Conservation (phyloP, 2,797 vertebrate genomes). For the Buphagus erythrorhynchus region DNA sequence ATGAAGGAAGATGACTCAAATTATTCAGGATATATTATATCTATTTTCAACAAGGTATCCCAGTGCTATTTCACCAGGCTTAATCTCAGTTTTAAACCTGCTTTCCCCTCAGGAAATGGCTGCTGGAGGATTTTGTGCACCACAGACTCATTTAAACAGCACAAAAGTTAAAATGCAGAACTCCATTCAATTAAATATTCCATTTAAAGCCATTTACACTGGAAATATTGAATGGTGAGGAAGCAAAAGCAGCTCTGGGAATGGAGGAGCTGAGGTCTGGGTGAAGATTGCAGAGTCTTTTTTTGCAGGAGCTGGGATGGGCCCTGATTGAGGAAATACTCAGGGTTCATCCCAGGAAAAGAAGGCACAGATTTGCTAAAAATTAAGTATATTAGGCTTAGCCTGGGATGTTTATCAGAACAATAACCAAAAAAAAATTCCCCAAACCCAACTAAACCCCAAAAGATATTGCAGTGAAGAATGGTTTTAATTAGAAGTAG, state of each 20-base stretch:
- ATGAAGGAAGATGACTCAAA: too few species aligned
- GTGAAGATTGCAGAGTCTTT: neutral
- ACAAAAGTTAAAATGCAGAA: neutral
- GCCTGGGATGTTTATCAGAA: neutral
- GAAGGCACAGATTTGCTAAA: neutral
- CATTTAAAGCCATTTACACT: neutral
- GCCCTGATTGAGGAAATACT: neutral
- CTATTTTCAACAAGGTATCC: too few species aligned
- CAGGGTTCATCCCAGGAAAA: neutral
- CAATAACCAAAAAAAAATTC: neutral
- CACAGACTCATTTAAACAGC: neutral
- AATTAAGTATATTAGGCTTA: neutral
- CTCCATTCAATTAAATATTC: neutral
- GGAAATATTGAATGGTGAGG: neutral
- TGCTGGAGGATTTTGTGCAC: too few species aligned
- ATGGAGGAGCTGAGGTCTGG: too few species aligned
- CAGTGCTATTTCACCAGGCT: neutral
- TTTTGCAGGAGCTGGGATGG: neutral
- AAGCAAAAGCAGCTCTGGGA: neutral
- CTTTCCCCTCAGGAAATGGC: neutral
- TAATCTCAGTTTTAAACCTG: neutral
- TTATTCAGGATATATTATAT: too few species aligned
- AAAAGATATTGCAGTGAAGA: constrained; percentile 40
- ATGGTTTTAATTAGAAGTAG: constrained; percentile 69
- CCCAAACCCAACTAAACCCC: neutral